Percentiles rank a stretch among this genome's conserved stretches.
Conservation (phyloP, 37 sponge, comb jelly and placozoan genomes). For the Agelas oroides region DNA sequence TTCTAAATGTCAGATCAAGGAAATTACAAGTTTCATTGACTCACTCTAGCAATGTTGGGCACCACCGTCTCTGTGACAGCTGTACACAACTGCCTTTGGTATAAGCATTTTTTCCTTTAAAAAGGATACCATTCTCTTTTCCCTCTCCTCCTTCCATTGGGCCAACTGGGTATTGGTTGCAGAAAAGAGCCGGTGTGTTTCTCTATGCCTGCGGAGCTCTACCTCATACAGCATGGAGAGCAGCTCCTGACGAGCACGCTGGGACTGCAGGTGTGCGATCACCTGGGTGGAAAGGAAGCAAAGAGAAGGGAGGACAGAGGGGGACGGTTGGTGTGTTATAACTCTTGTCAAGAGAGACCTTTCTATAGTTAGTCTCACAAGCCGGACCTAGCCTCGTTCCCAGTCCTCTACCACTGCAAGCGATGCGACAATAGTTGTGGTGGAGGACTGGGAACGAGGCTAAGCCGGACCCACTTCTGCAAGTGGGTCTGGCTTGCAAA, state of each 20-base stretch:
- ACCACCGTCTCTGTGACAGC: neutral
- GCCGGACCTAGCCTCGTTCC: no score
- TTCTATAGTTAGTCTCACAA: no score
- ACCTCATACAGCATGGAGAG: slow-evolving; percentile 71
- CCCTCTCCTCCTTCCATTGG: slow-evolving; percentile 29
- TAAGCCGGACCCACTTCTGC: no score
- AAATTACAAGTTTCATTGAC: no score
- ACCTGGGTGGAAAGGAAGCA: slow-evolving; percentile 38
- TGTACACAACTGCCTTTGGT: neutral
- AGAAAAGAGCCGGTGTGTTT: slow-evolving; percentile 59
- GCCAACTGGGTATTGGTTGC: slow-evolving; percentile 47
- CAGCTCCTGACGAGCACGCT: slow-evolving; percentile 58
- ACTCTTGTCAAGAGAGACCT: neutral
- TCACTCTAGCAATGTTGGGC: neutral
- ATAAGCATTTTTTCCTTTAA: neutral
- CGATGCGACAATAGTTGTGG: no score
- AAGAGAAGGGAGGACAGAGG: no score
- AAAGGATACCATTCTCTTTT: slow-evolving; percentile 57
- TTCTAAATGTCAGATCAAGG: neutral
- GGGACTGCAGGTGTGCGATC: slow-evolving; percentile 45
- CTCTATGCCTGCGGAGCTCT: slow-evolving; percentile 67
- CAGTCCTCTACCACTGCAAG: no score
- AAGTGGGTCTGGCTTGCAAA: neutral
- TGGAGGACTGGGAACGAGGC: no score
- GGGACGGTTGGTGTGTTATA: no score